A percentile compares a stretch with the other conserved stretches of the same genome.
phyloP scores from a whole-genome alignment of 2,797 vertebrate genomes.

The Ceyx erithaca region DNA sequence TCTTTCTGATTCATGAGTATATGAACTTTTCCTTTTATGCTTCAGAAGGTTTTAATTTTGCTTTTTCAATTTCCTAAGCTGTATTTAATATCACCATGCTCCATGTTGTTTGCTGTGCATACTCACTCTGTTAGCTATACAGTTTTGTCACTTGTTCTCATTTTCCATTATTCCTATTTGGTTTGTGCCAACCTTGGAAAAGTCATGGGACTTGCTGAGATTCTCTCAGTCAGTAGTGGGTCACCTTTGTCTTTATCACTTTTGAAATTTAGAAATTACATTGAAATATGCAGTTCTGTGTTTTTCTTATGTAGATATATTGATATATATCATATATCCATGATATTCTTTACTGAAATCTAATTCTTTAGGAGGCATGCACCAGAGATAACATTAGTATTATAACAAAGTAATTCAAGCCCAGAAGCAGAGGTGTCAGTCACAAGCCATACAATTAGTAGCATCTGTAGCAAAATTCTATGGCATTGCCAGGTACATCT shows the following conservation, averaged over 20 bases:
- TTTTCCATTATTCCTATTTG: conserved; percentile 10
- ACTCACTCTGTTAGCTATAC: conserved; percentile 30
- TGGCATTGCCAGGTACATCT: not conserved
- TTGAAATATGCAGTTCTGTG: not conserved
- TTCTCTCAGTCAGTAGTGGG: not conserved
- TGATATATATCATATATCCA: no score
- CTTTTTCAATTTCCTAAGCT: conserved; percentile 68
- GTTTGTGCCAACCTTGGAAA: not conserved
- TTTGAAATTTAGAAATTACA: not conserved
- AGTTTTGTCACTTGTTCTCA: not conserved
- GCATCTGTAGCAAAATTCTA: not conserved
- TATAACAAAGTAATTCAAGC: not conserved
- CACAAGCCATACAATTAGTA: not conserved
- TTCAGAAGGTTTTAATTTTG: conserved; percentile 75
- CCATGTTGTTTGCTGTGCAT: conserved; percentile 50
- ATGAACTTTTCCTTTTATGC: conserved; percentile 67
- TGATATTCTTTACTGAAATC: not conserved
- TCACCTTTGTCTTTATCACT: not conserved
- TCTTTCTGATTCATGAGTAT: conserved; percentile 54
- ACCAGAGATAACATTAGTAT: not conserved
- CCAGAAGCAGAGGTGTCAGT: not conserved
- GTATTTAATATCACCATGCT: conserved; percentile 57
- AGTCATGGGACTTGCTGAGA: not conserved
- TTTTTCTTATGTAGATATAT: not conserved
- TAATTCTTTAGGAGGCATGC: not conserved